Evolutionary conservation across 2,888 invertebrate genomes (phyloP), one percentile per base, ranked within the genome.

Genomic region (Venusia cambrica): DNA sequence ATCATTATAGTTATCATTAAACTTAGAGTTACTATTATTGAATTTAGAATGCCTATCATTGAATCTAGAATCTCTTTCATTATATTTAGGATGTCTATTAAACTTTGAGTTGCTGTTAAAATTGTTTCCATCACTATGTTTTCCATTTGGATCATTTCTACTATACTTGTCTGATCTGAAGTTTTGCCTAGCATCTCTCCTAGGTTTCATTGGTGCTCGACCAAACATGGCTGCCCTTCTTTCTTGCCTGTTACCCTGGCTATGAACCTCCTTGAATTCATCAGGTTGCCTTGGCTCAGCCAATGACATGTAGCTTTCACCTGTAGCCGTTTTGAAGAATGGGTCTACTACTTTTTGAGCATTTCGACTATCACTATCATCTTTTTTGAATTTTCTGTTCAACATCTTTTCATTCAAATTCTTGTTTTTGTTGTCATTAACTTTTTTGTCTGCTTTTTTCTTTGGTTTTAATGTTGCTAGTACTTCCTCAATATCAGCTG

Each of bases 191-290:
- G 60, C 48, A 39, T 65, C 48, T 44, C 53, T 54, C 47, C 65
- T 71, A 1, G 70, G 70, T 58, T 73, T 80, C 3, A 43, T 79
- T 5, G 73, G 74, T 1, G 62, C 73, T 59, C 75, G 71, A 0
- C 88, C 88, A 63, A 87, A 88, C 78, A 80, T 77, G 0, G 60
- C 74, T 2, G 88, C 87, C 57, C 88, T 72, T 51, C 88, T 73
- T 27, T 76, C 56, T 45, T 72, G 66, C 24, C 88, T 75, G 27
- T 88, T 88, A 0, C 84, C 84, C 53, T 77, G 62, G 45, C 59
- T 73, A 50, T 83, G 81, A 4, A 69, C 62, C 17, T 78, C 83
- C 64, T 83, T 85, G 0, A 87, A 43, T 56, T 85, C 84, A 61
- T 88, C 87, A 0, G 85, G 83, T 32, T 62, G 67, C 36, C 84